Base-by-base conservation (phyloP, 2,888 invertebrate species). In the Rugalucina vietnamica region DNA sequence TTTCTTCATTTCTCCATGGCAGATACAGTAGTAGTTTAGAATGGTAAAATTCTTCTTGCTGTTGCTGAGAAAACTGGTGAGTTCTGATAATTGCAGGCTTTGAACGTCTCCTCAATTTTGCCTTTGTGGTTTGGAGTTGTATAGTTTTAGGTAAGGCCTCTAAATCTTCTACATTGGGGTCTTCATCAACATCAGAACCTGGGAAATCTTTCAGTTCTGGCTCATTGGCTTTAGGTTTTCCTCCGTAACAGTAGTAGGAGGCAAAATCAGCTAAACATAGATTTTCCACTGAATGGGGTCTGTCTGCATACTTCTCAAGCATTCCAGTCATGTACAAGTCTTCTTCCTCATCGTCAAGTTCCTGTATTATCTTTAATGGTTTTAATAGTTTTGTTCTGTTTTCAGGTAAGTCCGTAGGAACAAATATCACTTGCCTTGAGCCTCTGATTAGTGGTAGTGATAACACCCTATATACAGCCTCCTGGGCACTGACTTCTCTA, bases 241-340 rank as follows among this genome's bases (percentile, higher is more conserved):
- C 12, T 4, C 54, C n/a, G 21, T 54, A 54, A 4, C 12, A 75
- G 50, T 79, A 82, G 27, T 18, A 37, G 36, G 69, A 69, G 32
- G 89, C 92, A 90, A 91, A 93, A 24, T 92, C 91, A 0, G 93
- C 92, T 3, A 93, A 84, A 82, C 91, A 92, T n/a, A 88, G 75
- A 32, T 89, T 76, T 75, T 93, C 91, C 12, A 93, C 79, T 2
- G 69, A 43, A 36, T 83, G 69, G 18, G 92, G 91, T 36, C 94
- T 65, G 12, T 86, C 74, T 18, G 76, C 65, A 83, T 94, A 93
- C 39, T 90, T 86, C 5, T 93, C 91, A 8, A 91, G 32, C 0
- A 91, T 54, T 0, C 90, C 89, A 18, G 74, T 69, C 10, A 34
- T 24, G 49, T 71, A 86, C 14, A 85, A 60, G 75, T 82, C 76